Conservation (phyloP, 2,888 invertebrate species). For the Myopa tessellatipennis region DNA sequence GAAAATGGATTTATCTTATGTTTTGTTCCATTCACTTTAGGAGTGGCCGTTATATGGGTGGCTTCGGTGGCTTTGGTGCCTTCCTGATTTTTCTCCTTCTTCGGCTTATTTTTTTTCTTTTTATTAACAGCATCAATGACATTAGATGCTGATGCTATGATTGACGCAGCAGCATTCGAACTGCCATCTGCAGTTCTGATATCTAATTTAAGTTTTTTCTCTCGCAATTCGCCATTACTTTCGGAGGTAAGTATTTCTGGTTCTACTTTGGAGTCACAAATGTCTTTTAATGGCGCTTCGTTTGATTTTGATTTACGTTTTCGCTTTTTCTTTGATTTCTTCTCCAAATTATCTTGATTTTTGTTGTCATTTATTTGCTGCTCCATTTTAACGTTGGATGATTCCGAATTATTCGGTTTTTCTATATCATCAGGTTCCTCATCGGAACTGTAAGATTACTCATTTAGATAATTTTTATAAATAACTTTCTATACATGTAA, state of each 20-base stretch:
- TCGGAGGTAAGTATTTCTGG: neutral
- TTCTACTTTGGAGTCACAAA: neutral
- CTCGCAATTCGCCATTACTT: neutral
- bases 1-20: neutral
- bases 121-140: conserved; percentile 35
- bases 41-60: neutral
- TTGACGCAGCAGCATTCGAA: neutral
- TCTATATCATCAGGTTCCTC: conserved; percentile 60
- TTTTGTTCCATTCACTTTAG: neutral
- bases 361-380: neutral
- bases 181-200: neutral
- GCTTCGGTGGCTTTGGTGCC: neutral
- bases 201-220: neutral
- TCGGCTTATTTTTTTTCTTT: conserved; percentile 42
- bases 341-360: conserved; percentile 21
- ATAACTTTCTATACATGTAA: neutral
- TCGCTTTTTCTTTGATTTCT: conserved; percentile 46
- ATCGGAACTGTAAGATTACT: conserved; percentile 57
- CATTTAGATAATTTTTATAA: conserved; percentile 11
- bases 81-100: conserved; percentile 42
- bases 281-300: neutral
- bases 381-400: conserved; percentile 27
- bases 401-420: conserved; percentile 22
- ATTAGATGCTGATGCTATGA: neutral
- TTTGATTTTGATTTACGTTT: conserved; percentile 41